Base-by-base conservation (phyloP, 2,113 vertebrate genomes). In the Perognathus longimembris region DNA sequence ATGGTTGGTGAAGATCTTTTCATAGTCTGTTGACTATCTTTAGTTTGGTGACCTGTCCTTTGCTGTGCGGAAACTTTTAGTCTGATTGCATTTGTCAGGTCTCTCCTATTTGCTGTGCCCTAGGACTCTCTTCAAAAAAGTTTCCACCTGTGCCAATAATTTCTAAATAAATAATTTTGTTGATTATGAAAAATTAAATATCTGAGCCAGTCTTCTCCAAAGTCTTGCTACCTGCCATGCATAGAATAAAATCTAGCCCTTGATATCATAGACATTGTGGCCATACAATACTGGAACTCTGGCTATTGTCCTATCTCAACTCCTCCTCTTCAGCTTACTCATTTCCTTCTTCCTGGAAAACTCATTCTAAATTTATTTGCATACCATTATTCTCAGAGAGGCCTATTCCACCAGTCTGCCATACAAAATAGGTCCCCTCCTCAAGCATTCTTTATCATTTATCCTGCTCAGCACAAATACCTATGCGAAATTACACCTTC, bases 281-380 rank as follows among this genome's bases (percentile, higher is more conserved):
- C 21, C 12, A 40, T 26, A 4, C 0, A 4, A 12, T 8, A 26
- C 18, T 10, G 4, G 26, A 14, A 8, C 32, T 26, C 71, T 75
- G 70, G 30, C 32, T 66, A 22, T 42, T 83, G 28, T 32, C 5
- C 3, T 8, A 32, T 54, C n/a, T 45, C 54, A 22, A 40, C 20
- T 54, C n/a, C 57, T n/a, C 10, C 38, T 79, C 36, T 59, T 20
- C 38, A 61, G 17, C 38, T 15, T 1, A 9, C n/a, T 57, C 42
- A 26, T 1, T 14, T 20, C 21, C 42, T 64, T 76, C 88, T 66
- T 32, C 59, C 89, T 84, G 42, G 40, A 57, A 83, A 90, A 76
- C 8, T 21, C 70, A 76, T n/a, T 40, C 17, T 28, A 7, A 54
- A 15, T 15, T 38, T 38, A 28, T 57, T 57, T 59, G 34, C 45